Evolutionary conservation across 2,888 invertebrate species (phyloP).

Genomic region (Erebia palarica): DNA sequence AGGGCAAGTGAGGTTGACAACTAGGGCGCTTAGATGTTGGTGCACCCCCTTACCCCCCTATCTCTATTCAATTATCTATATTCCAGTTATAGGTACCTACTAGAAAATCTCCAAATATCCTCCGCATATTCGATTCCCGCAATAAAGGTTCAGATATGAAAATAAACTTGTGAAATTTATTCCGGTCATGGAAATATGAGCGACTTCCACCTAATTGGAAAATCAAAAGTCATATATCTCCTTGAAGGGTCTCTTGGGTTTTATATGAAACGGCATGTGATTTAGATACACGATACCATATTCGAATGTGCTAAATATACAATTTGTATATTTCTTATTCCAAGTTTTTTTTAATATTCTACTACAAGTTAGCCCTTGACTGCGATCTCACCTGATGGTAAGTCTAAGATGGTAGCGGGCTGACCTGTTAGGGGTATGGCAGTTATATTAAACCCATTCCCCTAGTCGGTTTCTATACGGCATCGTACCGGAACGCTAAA

Average conservation of each 20-base stretch:
- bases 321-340: background rate
- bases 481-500: no score
- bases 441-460: no score
- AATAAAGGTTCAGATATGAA: constrained; percentile 13
- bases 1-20: no score
- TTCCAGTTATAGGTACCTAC: background rate
- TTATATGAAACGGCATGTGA: constrained; percentile 5
- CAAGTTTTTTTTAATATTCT: background rate
- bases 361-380: no score
- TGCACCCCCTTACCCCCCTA: no score
- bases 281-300: constrained; percentile 15
- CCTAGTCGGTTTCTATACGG: no score
- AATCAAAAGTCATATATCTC: constrained; percentile 15
- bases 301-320: constrained; percentile 9
- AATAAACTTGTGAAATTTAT: constrained; percentile 11
- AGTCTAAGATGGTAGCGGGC: no score
- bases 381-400: no score
- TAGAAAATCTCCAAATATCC: background rate
- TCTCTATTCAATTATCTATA: background rate
- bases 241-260: constrained; percentile 4
- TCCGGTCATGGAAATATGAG: constrained; percentile 19
- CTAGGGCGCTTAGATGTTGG: no score
- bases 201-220: constrained; percentile 17
- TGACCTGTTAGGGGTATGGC: no score
- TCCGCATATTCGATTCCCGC: background rate